A percentile compares a stretch with the other conserved stretches of the same genome.
Evolutionary conservation across 2,113 vertebrate species (phyloP).

Genomic region (Cephalopterus ornatus): DNA sequence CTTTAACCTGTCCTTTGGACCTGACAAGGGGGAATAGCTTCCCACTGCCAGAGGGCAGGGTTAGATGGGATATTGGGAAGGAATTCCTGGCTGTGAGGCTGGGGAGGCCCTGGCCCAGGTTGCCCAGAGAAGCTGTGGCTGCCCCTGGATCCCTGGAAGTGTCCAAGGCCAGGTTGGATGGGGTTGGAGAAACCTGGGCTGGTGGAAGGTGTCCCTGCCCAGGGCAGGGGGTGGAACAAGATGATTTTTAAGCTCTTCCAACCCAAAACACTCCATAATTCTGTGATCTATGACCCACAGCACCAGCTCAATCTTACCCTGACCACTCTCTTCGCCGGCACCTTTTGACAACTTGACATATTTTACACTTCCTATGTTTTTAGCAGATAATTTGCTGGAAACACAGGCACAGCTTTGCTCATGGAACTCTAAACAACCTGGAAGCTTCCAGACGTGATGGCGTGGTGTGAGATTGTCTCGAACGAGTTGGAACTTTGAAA

Average conservation of each 20-base stretch:
- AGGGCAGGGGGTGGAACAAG: background rate
- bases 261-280: background rate
- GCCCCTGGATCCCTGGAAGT: background rate
- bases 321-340: background rate
- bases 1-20: background rate
- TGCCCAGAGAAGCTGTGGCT: background rate
- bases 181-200: background rate
- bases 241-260: background rate
- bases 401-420: background rate
- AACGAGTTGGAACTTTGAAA: background rate
- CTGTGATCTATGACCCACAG: background rate
- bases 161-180: background rate
- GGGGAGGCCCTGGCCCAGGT: background rate
- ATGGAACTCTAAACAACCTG: background rate
- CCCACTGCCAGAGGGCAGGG: too few species aligned
- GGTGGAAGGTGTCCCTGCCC: background rate
- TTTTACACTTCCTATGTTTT: background rate
- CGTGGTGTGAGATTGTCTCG: background rate
- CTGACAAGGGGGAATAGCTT: background rate
- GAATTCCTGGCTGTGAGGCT: rapidly evolving
- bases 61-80: background rate
- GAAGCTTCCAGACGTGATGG: background rate
- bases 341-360: background rate
- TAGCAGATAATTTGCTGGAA: conserved; percentile 1
- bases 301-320: background rate